A percentile compares a stretch with the other conserved stretches of the same genome.
These are phyloP conservation scores for Tragulus kanchil DNA, from an alignment of 2,113 vertebrate genomes.

Conservation along the genomic window DNA sequence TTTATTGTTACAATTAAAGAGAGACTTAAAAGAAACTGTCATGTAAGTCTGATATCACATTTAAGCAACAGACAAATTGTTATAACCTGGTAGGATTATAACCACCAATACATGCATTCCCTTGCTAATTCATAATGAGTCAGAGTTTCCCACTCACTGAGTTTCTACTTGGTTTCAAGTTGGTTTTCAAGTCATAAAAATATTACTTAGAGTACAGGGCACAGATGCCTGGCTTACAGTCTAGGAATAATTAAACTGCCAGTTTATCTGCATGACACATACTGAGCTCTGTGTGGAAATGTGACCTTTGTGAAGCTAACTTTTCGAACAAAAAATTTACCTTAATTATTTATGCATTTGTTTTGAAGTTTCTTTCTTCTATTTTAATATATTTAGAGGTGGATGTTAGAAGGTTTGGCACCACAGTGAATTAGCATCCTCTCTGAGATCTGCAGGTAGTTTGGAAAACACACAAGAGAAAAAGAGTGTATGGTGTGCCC, in stretches of 20 bases:
- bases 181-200: constrained; percentile 67
- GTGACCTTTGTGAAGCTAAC: constrained; percentile 42
- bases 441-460: not conserved
- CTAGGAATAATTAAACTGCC: constrained; percentile 48
- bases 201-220: constrained; percentile 58
- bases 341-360: constrained; percentile 24
- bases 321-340: not conserved
- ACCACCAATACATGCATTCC: not conserved
- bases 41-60: constrained; percentile 59
- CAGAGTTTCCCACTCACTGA: constrained; percentile 12
- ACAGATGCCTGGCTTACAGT: constrained; percentile 63
- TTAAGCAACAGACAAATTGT: constrained; percentile 74
- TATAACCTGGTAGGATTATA: constrained; percentile 50
- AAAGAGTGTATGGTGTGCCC: not conserved
- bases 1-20: constrained; percentile 78
- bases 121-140: not conserved
- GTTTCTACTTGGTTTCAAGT: not conserved
- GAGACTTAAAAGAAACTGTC: constrained; percentile 70
- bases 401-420: not conserved
- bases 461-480: not conserved
- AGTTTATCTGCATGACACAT: constrained; percentile 57
- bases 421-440: not conserved
- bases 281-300: constrained; percentile 53
- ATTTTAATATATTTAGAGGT: not conserved
- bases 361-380: not conserved